Conservation (phyloP, 1,140 invertebrate genomes). For the Hetaerina americana region DNA sequence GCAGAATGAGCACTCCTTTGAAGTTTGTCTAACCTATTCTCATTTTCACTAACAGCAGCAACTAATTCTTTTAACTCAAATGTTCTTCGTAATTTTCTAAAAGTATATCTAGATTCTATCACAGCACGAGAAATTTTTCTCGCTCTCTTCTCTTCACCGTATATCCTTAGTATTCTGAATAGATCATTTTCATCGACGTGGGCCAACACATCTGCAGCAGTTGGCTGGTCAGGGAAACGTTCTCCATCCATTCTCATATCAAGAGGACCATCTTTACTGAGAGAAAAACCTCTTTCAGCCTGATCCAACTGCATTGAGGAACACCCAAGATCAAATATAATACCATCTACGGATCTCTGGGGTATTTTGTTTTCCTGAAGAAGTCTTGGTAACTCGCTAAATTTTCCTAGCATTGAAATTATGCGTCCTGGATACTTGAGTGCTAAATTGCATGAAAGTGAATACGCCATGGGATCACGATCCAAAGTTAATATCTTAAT, state of each 20-base stretch:
- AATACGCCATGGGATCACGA: conserved; percentile 66
- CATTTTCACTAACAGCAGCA: conserved; percentile 44
- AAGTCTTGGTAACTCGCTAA: conserved; percentile 69
- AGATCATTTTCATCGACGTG: conserved; percentile 64
- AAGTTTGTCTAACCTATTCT: conserved; percentile 50
- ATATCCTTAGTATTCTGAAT: conserved; percentile 64
- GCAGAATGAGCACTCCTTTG: conserved; percentile 64
- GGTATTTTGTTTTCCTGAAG: conserved; percentile 42
- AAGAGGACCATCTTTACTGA: conserved; percentile 70
- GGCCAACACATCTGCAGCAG: conserved; percentile 75
- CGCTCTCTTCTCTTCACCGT: conserved; percentile 82
- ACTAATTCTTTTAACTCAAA: conserved; percentile 70
- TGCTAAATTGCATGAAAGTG: conserved; percentile 47
- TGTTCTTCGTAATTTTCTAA: conserved; percentile 69
- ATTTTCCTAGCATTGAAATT: conserved; percentile 65
- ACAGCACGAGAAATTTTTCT: conserved; percentile 78
- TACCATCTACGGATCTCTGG: conserved; percentile 61
- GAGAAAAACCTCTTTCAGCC: conserved; percentile 67
- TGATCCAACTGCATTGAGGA: conserved; percentile 91
- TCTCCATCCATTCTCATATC: conserved; percentile 92
- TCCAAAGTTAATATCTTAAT: conserved; percentile 68
- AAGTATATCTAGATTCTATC: conserved; percentile 71
- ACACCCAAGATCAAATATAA: conserved; percentile 89
- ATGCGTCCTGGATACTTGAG: conserved; percentile 53
- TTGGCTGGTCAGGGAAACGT: conserved; percentile 52